Evolutionary conservation across 1,140 invertebrate species (phyloP).

Genomic region (Notospermus geniculatus): DNA sequence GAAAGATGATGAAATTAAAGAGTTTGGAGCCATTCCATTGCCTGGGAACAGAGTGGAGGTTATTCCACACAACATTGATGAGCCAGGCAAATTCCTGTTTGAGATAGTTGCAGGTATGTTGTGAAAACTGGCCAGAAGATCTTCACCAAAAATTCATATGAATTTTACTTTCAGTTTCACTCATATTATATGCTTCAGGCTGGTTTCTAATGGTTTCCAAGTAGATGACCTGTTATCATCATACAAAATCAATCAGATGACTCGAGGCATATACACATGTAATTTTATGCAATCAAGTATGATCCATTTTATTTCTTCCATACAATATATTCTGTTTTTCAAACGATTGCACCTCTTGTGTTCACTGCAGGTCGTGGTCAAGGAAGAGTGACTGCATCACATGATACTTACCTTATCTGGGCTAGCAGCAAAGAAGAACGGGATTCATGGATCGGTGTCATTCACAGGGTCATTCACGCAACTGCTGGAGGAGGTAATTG

Average conservation of each 20-base stretch:
- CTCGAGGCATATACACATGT: too few species aligned
- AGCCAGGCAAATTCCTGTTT: slow-evolving; percentile 49
- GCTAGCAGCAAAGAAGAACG: slow-evolving; percentile 44
- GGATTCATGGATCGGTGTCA: slow-evolving; percentile 45
- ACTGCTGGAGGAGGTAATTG: slow-evolving; percentile 47
- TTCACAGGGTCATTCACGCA: slow-evolving; percentile 42
- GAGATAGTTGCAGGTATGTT: slow-evolving; percentile 41
- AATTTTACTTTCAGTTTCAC: too few species aligned
- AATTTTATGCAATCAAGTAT: too few species aligned
- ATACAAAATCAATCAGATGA: too few species aligned
- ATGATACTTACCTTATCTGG: slow-evolving; percentile 37
- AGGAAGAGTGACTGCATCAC: slow-evolving; percentile 25
- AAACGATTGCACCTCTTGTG: too few species aligned
- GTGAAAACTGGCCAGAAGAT: too few species aligned
- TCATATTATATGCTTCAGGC: too few species aligned
- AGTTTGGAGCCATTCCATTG: slow-evolving; percentile 36
- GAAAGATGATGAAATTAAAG: slow-evolving; percentile 37
- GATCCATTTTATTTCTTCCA: too few species aligned
- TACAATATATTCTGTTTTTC: too few species aligned
- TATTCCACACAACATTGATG: slow-evolving; percentile 32
- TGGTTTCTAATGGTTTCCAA: too few species aligned
- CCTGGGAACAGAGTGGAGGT: slow-evolving; percentile 38
- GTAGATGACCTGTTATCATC: too few species aligned
- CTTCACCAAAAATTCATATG: too few species aligned
- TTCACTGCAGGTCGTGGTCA: slow-evolving; percentile 19